Evolutionary conservation across 1,140 invertebrate genomes (phyloP), one percentile per base, ranked within the genome.

Genomic region (Doryteuthis pealeii): DNA sequence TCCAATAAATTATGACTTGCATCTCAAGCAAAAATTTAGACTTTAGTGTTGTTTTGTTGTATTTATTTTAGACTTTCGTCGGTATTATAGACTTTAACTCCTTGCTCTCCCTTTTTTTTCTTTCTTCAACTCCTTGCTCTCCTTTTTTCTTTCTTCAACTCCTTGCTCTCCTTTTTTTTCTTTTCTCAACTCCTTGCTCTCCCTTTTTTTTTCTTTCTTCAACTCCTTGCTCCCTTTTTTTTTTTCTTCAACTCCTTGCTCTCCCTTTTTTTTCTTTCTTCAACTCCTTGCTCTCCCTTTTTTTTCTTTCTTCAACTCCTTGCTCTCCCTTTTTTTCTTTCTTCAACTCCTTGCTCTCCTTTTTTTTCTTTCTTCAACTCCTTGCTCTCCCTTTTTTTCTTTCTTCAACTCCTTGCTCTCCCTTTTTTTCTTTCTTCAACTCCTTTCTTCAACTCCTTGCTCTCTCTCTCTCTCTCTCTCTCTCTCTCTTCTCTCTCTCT

Each of bases 241-340:
- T 12, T 12, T 10, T 22, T 12, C 45, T 49, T 22, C 22, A 12
- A 22, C 22, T 49, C 22, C 45, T 12, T 10, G 65, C 30, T 72
- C 49, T 75, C 67, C 54, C 68, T 71, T 40, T 72, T 35, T 71
- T 35, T 67, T 71, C 33, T 71, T n/a, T n/a, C n/a, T n/a, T n/a
- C n/a, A n/a, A n/a, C n/a, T n/a, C n/a, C n/a, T n/a, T n/a, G n/a
- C n/a, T n/a, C n/a, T n/a, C n/a, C n/a, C n/a, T n/a, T n/a, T n/a
- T n/a, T n/a, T n/a, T n/a, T n/a, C n/a, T n/a, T n/a, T n/a, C n/a
- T n/a, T n/a, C n/a, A n/a, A n/a, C n/a, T n/a, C n/a, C n/a, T n/a
- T n/a, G n/a, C n/a, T n/a, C n/a, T n/a, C n/a, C n/a, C n/a, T n/a
- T n/a, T n/a, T n/a, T n/a, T n/a, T n/a, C n/a, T n/a, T n/a, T n/a